These are phyloP conservation scores for Ennomos erosarius DNA, from an alignment of 2,888 invertebrate species.

Conservation along the genomic window DNA sequence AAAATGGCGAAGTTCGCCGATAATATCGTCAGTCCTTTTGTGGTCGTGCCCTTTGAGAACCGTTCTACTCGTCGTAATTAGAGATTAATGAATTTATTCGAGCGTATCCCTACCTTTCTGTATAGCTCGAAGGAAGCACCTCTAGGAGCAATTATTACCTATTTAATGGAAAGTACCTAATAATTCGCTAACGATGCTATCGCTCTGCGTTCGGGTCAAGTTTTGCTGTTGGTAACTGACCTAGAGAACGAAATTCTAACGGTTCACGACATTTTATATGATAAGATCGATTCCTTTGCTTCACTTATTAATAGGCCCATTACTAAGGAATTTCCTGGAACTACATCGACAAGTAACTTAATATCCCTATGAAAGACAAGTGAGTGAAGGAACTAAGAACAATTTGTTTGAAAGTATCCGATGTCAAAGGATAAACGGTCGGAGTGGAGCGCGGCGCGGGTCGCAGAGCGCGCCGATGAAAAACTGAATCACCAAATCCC, in stretches of 20 bases:
- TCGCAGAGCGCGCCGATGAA: conserved; percentile 60
- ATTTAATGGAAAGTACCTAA: conserved; percentile 8
- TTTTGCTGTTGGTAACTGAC: conserved; percentile 8
- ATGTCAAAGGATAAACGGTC: conserved; percentile 49
- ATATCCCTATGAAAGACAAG: conserved; percentile 32
- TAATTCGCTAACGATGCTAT: conserved; percentile 10
- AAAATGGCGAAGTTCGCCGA: conserved; percentile 69
- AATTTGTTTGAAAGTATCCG: conserved; percentile 49
- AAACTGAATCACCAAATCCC: conserved; percentile 82
- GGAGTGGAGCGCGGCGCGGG: conserved; percentile 21
- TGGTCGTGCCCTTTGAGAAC: conserved; percentile 66
- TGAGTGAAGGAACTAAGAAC: conserved; percentile 34
- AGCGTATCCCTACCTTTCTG: conserved; percentile 38
- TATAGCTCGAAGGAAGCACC: conserved; percentile 16
- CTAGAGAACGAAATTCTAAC: conserved; percentile 5
- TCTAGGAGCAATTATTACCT: conserved; percentile 33
- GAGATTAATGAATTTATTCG: conserved; percentile 73
- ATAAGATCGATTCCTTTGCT: conserved; percentile 12
- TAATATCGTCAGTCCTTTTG: conserved; percentile 69
- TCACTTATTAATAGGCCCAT: conserved; percentile 23
- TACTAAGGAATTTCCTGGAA: conserved; percentile 18
- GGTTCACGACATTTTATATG: conserved; percentile 8
- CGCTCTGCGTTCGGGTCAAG: conserved; percentile 5
- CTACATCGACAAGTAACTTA: conserved; percentile 26
- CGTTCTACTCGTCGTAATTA: conserved; percentile 73